phyloP scores from a whole-genome alignment of 53 echinoderm and acorn worm genomes.

The Temnopleurus reevesii region DNA sequence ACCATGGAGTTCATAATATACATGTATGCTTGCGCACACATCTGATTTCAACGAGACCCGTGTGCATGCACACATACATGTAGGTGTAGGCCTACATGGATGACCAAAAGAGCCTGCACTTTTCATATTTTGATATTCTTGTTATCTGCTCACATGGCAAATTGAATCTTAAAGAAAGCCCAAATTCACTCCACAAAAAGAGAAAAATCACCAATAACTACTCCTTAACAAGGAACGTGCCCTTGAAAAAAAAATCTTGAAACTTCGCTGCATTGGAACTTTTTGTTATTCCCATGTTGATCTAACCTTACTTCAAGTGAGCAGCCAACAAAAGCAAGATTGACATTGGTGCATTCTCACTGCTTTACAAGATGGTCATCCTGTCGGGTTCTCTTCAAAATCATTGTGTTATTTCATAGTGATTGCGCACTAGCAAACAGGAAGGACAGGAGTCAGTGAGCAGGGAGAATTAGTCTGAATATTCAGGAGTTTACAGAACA shows the following conservation, averaged over 20 bases:
- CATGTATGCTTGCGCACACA: not conserved
- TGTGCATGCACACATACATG: no score
- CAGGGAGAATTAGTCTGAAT: not conserved
- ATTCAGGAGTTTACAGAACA: not conserved
- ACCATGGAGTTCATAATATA: not conserved
- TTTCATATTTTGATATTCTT: no score
- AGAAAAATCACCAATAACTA: not conserved
- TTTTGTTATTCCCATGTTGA: not conserved
- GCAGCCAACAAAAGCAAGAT: not conserved
- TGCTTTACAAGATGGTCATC: not conserved
- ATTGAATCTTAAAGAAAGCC: not conserved
- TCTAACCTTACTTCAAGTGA: conserved; percentile 22
- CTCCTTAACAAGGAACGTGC: not conserved
- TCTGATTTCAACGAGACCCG: not conserved
- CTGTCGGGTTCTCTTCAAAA: not conserved
- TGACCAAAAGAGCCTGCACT: no score
- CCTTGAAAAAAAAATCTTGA: not conserved
- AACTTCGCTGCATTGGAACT: not conserved
- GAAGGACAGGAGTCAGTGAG: not conserved
- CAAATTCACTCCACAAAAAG: not conserved
- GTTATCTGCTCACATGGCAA: no score
- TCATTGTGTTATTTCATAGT: not conserved
- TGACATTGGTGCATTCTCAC: not conserved
- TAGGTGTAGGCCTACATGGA: not conserved
- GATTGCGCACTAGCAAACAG: not conserved